Percentiles rank a stretch among this genome's conserved stretches.
These are phyloP conservation scores for Discoglossus pictus DNA, from an alignment of 2,797 vertebrate species.

Conservation along the genomic window DNA sequence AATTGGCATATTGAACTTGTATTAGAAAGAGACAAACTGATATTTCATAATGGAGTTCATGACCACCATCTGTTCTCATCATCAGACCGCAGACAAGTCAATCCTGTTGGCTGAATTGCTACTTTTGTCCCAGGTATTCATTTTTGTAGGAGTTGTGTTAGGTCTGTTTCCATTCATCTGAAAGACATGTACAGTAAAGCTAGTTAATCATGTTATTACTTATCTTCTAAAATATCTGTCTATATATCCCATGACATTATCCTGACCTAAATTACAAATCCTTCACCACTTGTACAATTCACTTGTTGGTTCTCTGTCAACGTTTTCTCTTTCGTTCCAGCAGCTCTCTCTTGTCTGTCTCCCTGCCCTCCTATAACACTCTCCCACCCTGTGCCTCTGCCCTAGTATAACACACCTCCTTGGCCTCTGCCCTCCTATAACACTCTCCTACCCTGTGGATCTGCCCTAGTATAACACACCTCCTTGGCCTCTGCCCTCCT, in stretches of 20 bases:
- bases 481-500: too few species aligned
- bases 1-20: slow-evolving; percentile 21
- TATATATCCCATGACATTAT: too few species aligned
- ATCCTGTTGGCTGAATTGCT: slow-evolving; percentile 87
- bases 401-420: too few species aligned
- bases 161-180: slow-evolving; percentile 90
- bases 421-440: too few species aligned
- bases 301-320: too few species aligned
- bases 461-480: too few species aligned
- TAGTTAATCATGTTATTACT: not conserved
- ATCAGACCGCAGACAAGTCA: slow-evolving; percentile 88
- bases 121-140: slow-evolving; percentile 94
- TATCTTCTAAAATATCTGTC: not conserved
- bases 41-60: slow-evolving; percentile 32
- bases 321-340: too few species aligned
- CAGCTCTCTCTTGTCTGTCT: too few species aligned
- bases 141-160: slow-evolving; percentile 80
- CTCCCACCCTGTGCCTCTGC: too few species aligned
- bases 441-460: too few species aligned
- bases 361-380: too few species aligned
- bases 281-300: not conserved
- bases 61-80: slow-evolving; percentile 36
- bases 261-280: not conserved
- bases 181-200: slow-evolving; percentile 40
- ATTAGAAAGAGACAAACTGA: slow-evolving; percentile 24